Conservation (phyloP, 2,797 vertebrate genomes). For the Periophthalmus magnuspinnatus region DNA sequence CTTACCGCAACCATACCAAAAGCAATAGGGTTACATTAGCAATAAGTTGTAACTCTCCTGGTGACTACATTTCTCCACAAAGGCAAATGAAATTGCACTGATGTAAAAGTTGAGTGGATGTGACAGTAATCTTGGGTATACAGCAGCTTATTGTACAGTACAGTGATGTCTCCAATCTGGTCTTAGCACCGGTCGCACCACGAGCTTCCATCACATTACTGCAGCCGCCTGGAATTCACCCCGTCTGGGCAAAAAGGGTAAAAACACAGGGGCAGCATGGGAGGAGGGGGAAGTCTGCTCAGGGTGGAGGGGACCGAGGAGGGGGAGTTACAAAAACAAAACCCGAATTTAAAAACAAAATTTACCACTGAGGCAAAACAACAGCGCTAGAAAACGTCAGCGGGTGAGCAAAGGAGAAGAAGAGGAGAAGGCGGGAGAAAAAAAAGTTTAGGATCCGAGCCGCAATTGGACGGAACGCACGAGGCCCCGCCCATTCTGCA, state of each 20-base stretch:
- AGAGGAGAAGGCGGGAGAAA: slow-evolving; percentile 43
- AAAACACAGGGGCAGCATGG: slow-evolving; percentile 48
- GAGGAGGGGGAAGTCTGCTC: slow-evolving; percentile 47
- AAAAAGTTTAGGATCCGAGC: slow-evolving; percentile 48
- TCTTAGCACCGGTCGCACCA: slow-evolving; percentile 59
- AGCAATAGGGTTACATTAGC: neutral
- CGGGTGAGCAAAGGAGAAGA: slow-evolving; percentile 38
- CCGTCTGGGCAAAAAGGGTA: slow-evolving; percentile 62
- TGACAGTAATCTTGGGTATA: slow-evolving; percentile 60
- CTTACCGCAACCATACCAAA: too few relatives aligned
- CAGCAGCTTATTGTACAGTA: slow-evolving; percentile 64
- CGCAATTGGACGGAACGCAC: slow-evolving; percentile 59
- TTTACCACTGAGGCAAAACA: slow-evolving; percentile 79
- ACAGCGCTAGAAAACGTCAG: slow-evolving; percentile 52
- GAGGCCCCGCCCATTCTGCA: slow-evolving; percentile 45
- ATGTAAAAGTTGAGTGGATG: slow-evolving; percentile 34
- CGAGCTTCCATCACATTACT: slow-evolving; percentile 67
- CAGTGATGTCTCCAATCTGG: slow-evolving; percentile 70
- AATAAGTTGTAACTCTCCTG: neutral
- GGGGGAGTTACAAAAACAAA: slow-evolving; percentile 77
- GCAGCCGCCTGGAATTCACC: slow-evolving; percentile 70
- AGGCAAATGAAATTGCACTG: slow-evolving; percentile 38
- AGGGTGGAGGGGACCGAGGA: slow-evolving; percentile 21
- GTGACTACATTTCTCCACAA: slow-evolving; percentile 4
- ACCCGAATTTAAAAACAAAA: slow-evolving; percentile 75